phyloP scores from a whole-genome alignment of 2,797 vertebrate species.

The Malurus splendens region DNA sequence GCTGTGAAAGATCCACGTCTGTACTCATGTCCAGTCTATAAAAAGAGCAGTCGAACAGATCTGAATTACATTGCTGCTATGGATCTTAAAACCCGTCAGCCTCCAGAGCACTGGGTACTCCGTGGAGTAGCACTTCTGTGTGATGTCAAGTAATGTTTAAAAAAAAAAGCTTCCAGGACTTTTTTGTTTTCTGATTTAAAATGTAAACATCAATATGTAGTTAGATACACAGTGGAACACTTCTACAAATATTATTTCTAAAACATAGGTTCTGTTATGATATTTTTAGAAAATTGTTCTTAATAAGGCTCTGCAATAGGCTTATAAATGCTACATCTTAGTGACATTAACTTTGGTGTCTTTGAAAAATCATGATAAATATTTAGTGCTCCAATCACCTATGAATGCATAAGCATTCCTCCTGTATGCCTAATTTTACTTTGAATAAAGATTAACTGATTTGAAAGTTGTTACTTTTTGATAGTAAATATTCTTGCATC shows the following conservation, averaged over 20 bases:
- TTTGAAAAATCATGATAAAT: background rate
- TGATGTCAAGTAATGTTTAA: conserved; percentile 81
- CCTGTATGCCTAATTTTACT: background rate
- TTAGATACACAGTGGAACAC: background rate
- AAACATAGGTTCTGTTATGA: background rate
- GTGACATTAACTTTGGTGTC: background rate
- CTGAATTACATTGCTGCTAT: conserved; percentile 86
- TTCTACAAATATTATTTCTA: background rate
- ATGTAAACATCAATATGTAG: background rate
- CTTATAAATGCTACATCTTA: background rate
- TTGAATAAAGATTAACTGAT: conserved; percentile 24
- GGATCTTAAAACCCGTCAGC: conserved; percentile 80
- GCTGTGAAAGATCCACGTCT: conserved; percentile 75
- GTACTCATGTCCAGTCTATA: conserved; percentile 92
- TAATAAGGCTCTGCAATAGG: background rate
- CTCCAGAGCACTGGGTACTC: conserved; percentile 90
- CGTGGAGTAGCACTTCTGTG: conserved; percentile 92
- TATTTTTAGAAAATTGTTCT: background rate
- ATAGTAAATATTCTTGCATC: background rate
- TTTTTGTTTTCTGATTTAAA: background rate
- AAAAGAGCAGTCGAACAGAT: conserved; percentile 86
- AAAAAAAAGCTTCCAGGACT: background rate
- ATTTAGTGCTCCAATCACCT: background rate
- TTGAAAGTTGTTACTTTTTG: background rate
- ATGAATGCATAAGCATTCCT: background rate